Percentiles rank a stretch among this genome's conserved stretches.
Evolutionary conservation across 2,113 vertebrate genomes (phyloP).

Genomic region (Nibea coibor): DNA sequence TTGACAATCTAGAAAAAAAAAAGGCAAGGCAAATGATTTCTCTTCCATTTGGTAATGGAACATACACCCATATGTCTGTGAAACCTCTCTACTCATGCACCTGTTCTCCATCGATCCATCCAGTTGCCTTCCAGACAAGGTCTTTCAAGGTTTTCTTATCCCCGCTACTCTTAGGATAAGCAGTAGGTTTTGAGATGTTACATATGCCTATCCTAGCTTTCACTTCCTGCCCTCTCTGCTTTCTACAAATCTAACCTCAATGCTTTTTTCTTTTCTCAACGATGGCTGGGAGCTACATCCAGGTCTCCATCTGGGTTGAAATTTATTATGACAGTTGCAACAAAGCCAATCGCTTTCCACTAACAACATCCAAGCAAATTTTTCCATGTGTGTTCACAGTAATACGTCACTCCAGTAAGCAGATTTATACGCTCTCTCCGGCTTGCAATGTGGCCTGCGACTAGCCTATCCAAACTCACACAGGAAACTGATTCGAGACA

Average conservation of each 20-base stretch:
- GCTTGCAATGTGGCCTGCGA: constrained; percentile 6
- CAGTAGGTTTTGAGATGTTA: constrained; percentile 45
- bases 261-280: constrained; percentile 28
- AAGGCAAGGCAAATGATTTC: background rate
- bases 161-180: constrained; percentile 34
- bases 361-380: constrained; percentile 51
- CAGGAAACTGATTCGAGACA: constrained; percentile 42
- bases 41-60: constrained; percentile 2
- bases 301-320: constrained; percentile 35
- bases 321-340: constrained; percentile 57
- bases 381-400: constrained; percentile 42
- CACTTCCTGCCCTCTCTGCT: constrained; percentile 15
- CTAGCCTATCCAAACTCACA: constrained; percentile 30
- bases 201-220: constrained; percentile 41
- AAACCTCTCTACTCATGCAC: constrained; percentile 45
- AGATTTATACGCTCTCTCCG: constrained; percentile 44
- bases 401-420: constrained; percentile 31
- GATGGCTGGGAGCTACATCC: constrained; percentile 38
- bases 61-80: background rate
- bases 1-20: background rate
- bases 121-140: constrained; percentile 50
- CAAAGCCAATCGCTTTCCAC: constrained; percentile 51
- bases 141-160: constrained; percentile 46
- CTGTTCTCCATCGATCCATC: constrained; percentile 59
- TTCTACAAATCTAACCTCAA: constrained; percentile 42